Evolutionary conservation across 1,140 invertebrate species (phyloP), one percentile per base, ranked within the genome.

Genomic region (Cydia strobilella): DNA sequence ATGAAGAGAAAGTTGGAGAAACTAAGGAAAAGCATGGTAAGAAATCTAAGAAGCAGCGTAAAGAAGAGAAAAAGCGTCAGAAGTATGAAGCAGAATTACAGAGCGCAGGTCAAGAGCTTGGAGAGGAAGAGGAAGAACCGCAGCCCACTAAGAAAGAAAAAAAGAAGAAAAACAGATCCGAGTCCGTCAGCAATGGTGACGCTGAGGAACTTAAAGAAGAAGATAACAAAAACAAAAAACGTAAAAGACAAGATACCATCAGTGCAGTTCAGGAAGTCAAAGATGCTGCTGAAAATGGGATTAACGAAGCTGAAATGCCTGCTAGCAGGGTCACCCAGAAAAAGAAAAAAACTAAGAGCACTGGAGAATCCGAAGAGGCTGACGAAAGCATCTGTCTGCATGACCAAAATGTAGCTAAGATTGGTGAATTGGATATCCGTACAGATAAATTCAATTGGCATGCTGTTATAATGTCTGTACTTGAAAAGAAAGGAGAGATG

Each of bases 31-130:
- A 54, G 48, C 73, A 77, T 63, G 87, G 89, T 27, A 93, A 93
- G 69, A 94, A 94, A 75, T 85, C 94, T 27, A 94, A 94, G 77
- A 94, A 94, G 81, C 86, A 94, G 74, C 83, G 86, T 2, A 94
- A 94, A 79, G 94, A 94, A 82, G 94, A 94, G 80, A 91, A 90
- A 76, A 94, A 94, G 79, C 81, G 86, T 39, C 87, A 85, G 76
- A 93, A 93, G 74, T 93, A 93, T 90, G 92, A 93, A 86, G 91
- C 90, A 25, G 88, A 93, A 82, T 75, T 93, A 65, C 84, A 90
- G 69, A 90, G 86, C 81, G 89, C 83, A 74, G 81, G 77, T 59
- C 82, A 80, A 66, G 77, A 78, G 42, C 77, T 69, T 42, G 81
- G 80, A 66, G 75, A 72, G 63, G 78, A 82, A 72, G 77, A 87